A percentile compares a stretch with the other conserved stretches of the same genome.
Evolutionary conservation across 2,888 invertebrate species (phyloP).

Genomic region (Cheilosia grossa): DNA sequence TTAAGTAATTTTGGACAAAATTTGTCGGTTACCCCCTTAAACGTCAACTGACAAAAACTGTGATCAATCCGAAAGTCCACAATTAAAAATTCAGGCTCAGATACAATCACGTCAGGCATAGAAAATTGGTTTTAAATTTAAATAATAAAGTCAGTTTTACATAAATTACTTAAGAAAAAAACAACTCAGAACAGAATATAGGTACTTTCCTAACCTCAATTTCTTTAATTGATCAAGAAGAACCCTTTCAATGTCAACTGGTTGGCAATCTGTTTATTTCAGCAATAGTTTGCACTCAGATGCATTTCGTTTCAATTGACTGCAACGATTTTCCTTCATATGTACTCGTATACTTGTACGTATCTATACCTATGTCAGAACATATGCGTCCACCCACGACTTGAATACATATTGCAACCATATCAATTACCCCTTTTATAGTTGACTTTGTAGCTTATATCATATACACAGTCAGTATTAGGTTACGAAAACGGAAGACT

Average conservation of each 20-base stretch:
- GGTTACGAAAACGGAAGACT: conserved; percentile 54
- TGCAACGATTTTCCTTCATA: conserved; percentile 8
- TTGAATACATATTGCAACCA: background rate
- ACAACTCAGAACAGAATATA: too few relatives aligned
- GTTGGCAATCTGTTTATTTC: conserved; percentile 4
- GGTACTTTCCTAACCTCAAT: background rate
- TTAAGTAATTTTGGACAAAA: too few relatives aligned
- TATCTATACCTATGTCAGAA: too few relatives aligned
- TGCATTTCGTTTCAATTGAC: conserved; percentile 41
- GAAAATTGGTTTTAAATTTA: too few relatives aligned
- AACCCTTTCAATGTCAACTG: conserved; percentile 37
- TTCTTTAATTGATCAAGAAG: background rate
- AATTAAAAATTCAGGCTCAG: too few relatives aligned
- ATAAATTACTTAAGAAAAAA: too few relatives aligned
- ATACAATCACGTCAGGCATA: too few relatives aligned
- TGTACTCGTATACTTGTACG: too few relatives aligned
- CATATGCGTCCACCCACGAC: conserved; percentile 42
- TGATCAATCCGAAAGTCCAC: too few relatives aligned
- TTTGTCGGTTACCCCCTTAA: too few relatives aligned
- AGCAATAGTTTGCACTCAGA: conserved; percentile 4
- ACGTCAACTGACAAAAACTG: too few relatives aligned
- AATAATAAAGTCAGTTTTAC: too few relatives aligned
- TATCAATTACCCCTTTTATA: conserved; percentile 29
- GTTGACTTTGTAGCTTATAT: background rate
- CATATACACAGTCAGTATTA: conserved; percentile 15